phyloP scores from a whole-genome alignment of 1,140 invertebrate genomes.

The Microplitis mediator region DNA sequence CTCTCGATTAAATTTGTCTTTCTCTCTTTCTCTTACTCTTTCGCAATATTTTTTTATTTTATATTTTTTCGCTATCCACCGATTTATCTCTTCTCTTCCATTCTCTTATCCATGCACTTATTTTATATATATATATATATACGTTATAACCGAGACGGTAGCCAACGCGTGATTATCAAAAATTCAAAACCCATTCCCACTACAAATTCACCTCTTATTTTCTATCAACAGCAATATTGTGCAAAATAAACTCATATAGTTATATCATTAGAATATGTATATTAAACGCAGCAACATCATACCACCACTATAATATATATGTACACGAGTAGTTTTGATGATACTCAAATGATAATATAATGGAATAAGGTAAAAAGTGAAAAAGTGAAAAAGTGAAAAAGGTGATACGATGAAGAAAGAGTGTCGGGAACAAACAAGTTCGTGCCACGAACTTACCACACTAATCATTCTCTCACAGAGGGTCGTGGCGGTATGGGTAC shows the following conservation, averaged over 20 bases:
- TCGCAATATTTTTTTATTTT: conserved; percentile 19
- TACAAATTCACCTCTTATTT: not conserved
- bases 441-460: conserved; percentile 24
- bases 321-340: too few relatives aligned
- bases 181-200: conserved; percentile 49
- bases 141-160: conserved; percentile 41
- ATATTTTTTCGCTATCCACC: not conserved
- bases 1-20: conserved; percentile 53
- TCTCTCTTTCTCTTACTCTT: conserved; percentile 19
- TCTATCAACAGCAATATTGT: too few relatives aligned
- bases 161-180: conserved; percentile 56
- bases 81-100: conserved; percentile 9
- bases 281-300: too few relatives aligned
- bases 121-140: not conserved
- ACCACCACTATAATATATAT: too few relatives aligned
- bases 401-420: not conserved
- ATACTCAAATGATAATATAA: too few relatives aligned
- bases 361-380: not conserved
- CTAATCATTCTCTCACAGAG: conserved; percentile 53
- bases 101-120: not conserved
- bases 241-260: too few relatives aligned
- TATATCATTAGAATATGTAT: too few relatives aligned
- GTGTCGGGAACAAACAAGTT: conserved; percentile 20
- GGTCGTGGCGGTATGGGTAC: conserved; percentile 18
- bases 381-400: conserved; percentile 8